phyloP scores from a whole-genome alignment of 2,113 vertebrate species.

The Heterotis niloticus region DNA sequence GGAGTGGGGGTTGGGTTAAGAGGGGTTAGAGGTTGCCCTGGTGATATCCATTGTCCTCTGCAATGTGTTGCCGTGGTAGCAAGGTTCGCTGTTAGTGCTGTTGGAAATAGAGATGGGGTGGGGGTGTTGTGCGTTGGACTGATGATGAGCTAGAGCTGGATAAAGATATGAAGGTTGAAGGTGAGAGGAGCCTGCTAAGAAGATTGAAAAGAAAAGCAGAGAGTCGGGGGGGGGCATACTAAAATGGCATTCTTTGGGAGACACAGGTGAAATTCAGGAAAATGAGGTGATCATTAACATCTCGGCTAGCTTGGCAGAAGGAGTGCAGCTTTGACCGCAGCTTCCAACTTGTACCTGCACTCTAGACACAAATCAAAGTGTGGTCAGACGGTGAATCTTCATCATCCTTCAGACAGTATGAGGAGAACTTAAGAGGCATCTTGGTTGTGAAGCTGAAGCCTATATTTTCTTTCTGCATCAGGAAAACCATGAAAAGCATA shows the following conservation, averaged over 20 bases:
- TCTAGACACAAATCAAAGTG: background rate
- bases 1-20: slow-evolving; percentile 66
- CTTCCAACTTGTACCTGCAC: background rate
- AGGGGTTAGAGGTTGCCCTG: slow-evolving; percentile 73
- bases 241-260: background rate
- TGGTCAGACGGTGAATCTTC: background rate
- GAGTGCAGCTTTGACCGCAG: background rate
- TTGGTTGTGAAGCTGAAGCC: background rate
- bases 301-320: background rate
- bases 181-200: slow-evolving; percentile 37
- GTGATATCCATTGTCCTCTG: slow-evolving; percentile 69
- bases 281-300: background rate
- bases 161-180: slow-evolving; percentile 36
- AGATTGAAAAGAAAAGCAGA: slow-evolving; percentile 30
- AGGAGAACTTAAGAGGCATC: background rate
- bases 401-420: background rate
- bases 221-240: background rate
- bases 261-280: background rate
- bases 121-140: slow-evolving; percentile 3
- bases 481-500: background rate
- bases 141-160: slow-evolving; percentile 1
- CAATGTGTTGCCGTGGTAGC: slow-evolving; percentile 68
- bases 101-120: slow-evolving; percentile 48
- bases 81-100: slow-evolving; percentile 70
- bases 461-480: background rate